Evolutionary conservation across 2,888 invertebrate species (phyloP), one percentile per base, ranked within the genome.

Genomic region (Pseudococcus longispinus): DNA sequence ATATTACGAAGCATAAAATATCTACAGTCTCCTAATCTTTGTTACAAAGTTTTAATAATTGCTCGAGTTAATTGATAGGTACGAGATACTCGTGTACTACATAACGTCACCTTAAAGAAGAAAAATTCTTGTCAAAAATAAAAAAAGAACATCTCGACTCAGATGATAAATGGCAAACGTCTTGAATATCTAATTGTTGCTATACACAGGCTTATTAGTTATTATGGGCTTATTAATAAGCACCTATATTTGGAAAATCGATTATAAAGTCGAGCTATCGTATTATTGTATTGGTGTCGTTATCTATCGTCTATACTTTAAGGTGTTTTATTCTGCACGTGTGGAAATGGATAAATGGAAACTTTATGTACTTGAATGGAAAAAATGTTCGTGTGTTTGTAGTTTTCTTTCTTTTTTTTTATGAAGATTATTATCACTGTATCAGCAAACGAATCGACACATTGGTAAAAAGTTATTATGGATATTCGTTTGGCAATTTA

Each of bases 231-330:
- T 70, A 32, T 70, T 70, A 70, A 70, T 70, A 70, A 70, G 70
- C 70, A 70, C 70, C 29, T 29, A 70, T 70, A 70, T 70, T 70
- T 29, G 70, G 70, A 70, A 70, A 70, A 70, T 70, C 70, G 70
- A 70, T 70, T 70, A 70, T 70, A 29, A 70, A 70, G 70, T 70
- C 70, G 70, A 70, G 23, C 23, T 23, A 60, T 60, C 70, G 29
- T 70, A 18, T 29, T 15, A 60, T 70, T 29, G 70, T 70, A 70
- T 70, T 29, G 29, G 70, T 70, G 70, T 70, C 70, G 70, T 70
- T 70, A 70, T 70, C 70, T 70, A 70, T 29, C 70, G 70, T 70
- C 26, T 18, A 70, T 29, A 29, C 29, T 29, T 26, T 70, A 32
- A 26, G 70, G 29, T 29, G 70, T 70, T 37, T 37, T 70, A 29